Percentiles rank a stretch among this genome's conserved stretches.
Conservation (phyloP, 92 coral and sea anemone species). For the Actinernus sp. region DNA sequence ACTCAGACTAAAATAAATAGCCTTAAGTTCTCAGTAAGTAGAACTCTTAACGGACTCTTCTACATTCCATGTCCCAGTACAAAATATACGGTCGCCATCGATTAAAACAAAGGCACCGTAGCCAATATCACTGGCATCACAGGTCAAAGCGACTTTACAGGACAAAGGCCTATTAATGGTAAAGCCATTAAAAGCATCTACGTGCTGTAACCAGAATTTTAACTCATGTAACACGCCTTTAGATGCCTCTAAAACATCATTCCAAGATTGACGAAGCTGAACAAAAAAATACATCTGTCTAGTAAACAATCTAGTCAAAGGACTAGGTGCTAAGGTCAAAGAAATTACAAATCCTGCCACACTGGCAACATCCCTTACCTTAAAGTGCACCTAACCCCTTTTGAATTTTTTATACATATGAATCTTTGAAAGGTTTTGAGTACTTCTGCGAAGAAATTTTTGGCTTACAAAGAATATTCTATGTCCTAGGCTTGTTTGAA, state of each 20-base stretch:
- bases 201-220: slow-evolving; percentile 25
- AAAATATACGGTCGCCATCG: slow-evolving; percentile 4
- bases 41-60: slow-evolving; percentile 21
- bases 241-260: slow-evolving; percentile 22
- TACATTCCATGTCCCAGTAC: slow-evolving; percentile 19
- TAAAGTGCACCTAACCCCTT: slow-evolving; percentile 28
- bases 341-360: slow-evolving; percentile 39
- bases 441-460: too few relatives aligned
- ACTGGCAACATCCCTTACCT: slow-evolving; percentile 45
- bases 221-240: slow-evolving; percentile 19
- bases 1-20: slow-evolving; percentile 10
- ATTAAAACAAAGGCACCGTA: slow-evolving; percentile 25
- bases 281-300: slow-evolving; percentile 42
- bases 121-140: slow-evolving; percentile 50
- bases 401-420: too few relatives aligned
- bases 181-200: slow-evolving; percentile 51
- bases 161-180: slow-evolving; percentile 38
- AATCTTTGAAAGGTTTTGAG: too few relatives aligned
- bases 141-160: slow-evolving; percentile 19
- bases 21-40: slow-evolving; percentile 29
- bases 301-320: slow-evolving; percentile 31
- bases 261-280: slow-evolving; percentile 18
- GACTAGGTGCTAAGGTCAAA: too few relatives aligned
- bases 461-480: too few relatives aligned
- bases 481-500: too few relatives aligned